Evolutionary conservation across 2,113 vertebrate genomes (phyloP).

Genomic region (Prolemur simus): DNA sequence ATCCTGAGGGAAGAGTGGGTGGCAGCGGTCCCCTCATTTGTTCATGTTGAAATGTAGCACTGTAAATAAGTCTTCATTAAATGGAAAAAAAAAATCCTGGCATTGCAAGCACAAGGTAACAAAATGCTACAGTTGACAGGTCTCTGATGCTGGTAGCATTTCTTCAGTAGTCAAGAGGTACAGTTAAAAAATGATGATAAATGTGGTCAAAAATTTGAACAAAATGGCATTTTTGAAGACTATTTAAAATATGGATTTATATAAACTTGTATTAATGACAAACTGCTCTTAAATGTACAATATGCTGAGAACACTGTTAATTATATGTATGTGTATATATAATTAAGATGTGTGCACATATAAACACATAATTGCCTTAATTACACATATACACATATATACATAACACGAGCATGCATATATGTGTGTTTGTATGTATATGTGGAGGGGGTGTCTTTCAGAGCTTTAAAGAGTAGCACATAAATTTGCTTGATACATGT

Average conservation of each 20-base stretch:
- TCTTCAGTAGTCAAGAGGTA: background rate
- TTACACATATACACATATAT: background rate
- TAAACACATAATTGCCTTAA: background rate
- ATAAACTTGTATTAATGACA: background rate
- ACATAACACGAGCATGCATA: background rate
- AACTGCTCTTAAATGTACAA: background rate
- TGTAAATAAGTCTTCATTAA: background rate
- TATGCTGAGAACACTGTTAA: background rate
- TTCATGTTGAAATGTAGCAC: background rate
- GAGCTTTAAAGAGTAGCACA: background rate
- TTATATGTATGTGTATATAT: background rate
- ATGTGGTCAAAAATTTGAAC: background rate
- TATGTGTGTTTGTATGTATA: background rate
- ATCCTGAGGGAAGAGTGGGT: no score
- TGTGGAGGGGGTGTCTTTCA: background rate
- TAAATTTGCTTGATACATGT: background rate
- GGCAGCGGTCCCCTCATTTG: background rate
- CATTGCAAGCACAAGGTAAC: background rate
- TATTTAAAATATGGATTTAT: background rate
- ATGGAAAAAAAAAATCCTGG: background rate
- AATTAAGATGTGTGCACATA: background rate
- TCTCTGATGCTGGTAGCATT: background rate
- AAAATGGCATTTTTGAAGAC: background rate
- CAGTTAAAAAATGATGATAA: background rate
- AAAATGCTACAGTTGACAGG: background rate